These are phyloP conservation scores for Orthonyx spaldingii DNA, from an alignment of 2,113 vertebrate genomes.

Conservation along the genomic window DNA sequence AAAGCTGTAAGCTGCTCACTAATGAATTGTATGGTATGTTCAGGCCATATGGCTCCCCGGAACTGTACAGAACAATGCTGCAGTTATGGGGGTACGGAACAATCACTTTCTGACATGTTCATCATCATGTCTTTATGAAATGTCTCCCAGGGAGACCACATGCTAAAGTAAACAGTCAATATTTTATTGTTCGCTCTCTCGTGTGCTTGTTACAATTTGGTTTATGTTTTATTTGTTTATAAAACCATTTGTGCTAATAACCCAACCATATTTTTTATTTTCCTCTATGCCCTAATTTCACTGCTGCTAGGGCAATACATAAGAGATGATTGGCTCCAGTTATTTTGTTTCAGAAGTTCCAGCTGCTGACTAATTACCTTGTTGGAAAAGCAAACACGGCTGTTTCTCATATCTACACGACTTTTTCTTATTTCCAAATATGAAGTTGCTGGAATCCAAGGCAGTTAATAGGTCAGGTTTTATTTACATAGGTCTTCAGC, in stretches of 20 bases:
- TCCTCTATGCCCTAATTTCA: not conserved
- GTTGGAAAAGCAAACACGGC: not conserved
- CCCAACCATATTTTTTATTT: constrained; percentile 21
- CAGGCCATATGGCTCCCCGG: constrained; percentile 40
- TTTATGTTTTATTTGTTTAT: constrained; percentile 32
- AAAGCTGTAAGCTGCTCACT: constrained; percentile 30
- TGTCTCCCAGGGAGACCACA: not conserved
- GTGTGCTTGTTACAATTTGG: not conserved
- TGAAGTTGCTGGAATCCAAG: not conserved
- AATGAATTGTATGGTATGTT: constrained; percentile 25
- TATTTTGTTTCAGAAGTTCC: constrained; percentile 31
- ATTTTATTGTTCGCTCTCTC: not conserved
- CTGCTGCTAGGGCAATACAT: not conserved
- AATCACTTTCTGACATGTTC: not conserved
- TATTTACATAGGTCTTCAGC: constrained; percentile 42
- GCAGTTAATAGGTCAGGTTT: constrained; percentile 36
- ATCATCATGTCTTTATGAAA: not conserved
- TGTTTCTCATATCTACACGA: not conserved
- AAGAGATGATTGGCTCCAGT: not conserved
- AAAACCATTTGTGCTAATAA: constrained; percentile 23
- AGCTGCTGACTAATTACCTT: constrained; percentile 34
- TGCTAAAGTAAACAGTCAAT: not conserved
- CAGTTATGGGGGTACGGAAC: not conserved
- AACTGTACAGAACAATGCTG: not conserved
- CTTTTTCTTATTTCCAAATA: constrained; percentile 37